Evolutionary conservation across 2,888 invertebrate species (phyloP), one percentile per base, ranked within the genome.

Genomic region (Melangyna quadrimaculata): DNA sequence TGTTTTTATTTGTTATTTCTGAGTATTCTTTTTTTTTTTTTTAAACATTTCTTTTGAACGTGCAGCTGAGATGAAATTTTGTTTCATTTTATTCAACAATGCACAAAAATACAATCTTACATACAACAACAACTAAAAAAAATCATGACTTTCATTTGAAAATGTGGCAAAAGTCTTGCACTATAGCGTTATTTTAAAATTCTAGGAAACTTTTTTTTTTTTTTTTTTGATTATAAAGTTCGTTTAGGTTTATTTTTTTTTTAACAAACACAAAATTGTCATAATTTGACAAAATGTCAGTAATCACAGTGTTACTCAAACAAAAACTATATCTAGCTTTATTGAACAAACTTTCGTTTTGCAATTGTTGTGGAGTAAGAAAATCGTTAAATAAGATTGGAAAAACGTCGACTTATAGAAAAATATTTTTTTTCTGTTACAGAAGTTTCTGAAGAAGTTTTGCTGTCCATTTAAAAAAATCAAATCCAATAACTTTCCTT

Each of bases 31-130:
- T 40, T 37, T 27, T 27, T 35, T 45, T 5, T 24, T 24, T 12
- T 0, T 22, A 1, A 29, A 17, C 12, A 10, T 7, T 63, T 69
- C 67, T 59, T 55, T 22, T 35, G 53, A 65, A 75, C 67, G 45
- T 79, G 72, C 84, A 84, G 75, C 80, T 77, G 80, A 61, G 84
- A 84, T 77, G 80, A 61, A 80, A 84, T 74, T 84, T 70, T 59
- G 19, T 78, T 22, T 67, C n/a, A 9, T 71, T 67, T 35, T 57
- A n/a, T n/a, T n/a, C n/a, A n/a, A 48, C 55, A 57, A 43, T 59
- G 35, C 45, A 65, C 43, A 65, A 29, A 53, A 53, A 19, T 17
- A 27, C 63, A 65, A 29, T 32, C 14, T 12, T 63, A 7, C 3
- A 29, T 12, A 37, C 0, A 27, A 9, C n/a, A 35, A 0, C 3